Evolutionary conservation across 2,797 vertebrate species (phyloP), one percentile per base, ranked within the genome.

Genomic region (Coregonus sp.): DNA sequence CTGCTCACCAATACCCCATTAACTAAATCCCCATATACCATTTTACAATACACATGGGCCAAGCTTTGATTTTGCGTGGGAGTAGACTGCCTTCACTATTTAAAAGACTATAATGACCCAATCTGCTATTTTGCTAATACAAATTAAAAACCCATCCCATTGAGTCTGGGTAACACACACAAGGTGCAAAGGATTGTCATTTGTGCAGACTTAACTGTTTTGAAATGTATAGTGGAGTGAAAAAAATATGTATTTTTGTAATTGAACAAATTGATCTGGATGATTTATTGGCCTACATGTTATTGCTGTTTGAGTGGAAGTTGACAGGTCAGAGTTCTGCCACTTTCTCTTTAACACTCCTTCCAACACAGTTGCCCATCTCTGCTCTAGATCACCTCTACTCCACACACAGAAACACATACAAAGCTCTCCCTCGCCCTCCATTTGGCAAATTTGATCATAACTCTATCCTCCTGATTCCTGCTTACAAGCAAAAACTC

Each of bases 261-360:
- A 31, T 87, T 84, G 68, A 4, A 73, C 18, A 47, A 16, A 52
- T 25, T n/a, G 74, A 86, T 72, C 78, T 25, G 83, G 74, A 82
- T 5, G 40, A 78, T 71, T 81, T 74, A 86, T 83, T 81, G 75
- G 78, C 78, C 75, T 69, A 56, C 29, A 79, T 59, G 40, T 51
- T 7, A 78, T 70, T 72, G 72, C 77, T 77, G 72, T 84, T 20
- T 75, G 33, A 79, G 83, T 86, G 78, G 73, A 75, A 86, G 77
- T 78, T 73, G 78, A 52, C 9, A 65, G 78, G 59, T 84, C 74
- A 80, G 77, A 76, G 79, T 73, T 76, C 76, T 78, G 76, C 76
- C 78, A 81, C 51, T 79, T 81, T 63, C 81, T 51, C 1, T 29
- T 77, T 9, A 37, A 61, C 15, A 12, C 18, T 72, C 72, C 80